A percentile compares a stretch with the other conserved stretches of the same genome.
phyloP scores from a whole-genome alignment of 2,113 vertebrate species.

The Lampris incognitus region DNA sequence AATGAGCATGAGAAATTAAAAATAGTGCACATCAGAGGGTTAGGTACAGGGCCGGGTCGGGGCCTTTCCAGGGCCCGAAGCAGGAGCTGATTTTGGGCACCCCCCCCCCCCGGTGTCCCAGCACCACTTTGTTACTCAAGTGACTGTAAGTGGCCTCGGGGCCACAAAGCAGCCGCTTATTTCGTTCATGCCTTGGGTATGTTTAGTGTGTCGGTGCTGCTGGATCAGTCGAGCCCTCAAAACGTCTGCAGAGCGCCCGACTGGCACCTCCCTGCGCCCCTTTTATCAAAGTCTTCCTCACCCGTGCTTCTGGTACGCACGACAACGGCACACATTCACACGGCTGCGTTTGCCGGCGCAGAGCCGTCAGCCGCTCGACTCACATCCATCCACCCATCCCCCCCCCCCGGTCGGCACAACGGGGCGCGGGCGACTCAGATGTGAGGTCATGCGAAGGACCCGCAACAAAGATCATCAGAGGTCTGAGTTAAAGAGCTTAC shows the following conservation, averaged over 20 bases:
- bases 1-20: constrained; percentile 40
- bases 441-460: constrained; percentile 1
- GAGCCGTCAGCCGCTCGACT: constrained; percentile 22
- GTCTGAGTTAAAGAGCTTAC: constrained; percentile 15
- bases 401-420: constrained; percentile 19
- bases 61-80: too few relatives aligned
- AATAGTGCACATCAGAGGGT: constrained; percentile 37
- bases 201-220: constrained; percentile 32
- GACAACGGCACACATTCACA: constrained; percentile 25
- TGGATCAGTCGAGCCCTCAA: constrained; percentile 39
- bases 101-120: too few relatives aligned
- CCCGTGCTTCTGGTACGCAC: not conserved
- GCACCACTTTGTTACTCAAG: too few relatives aligned
- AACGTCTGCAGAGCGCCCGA: not conserved
- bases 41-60: not conserved
- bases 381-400: constrained; percentile 9
- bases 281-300: constrained; percentile 1
- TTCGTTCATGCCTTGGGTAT: constrained; percentile 9
- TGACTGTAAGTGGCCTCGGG: too few relatives aligned
- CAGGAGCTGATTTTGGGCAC: too few relatives aligned
- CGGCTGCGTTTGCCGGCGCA: not conserved
- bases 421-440: constrained; percentile 31
- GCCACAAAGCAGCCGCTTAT: too few relatives aligned
- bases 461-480: constrained; percentile 22
- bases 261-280: too few relatives aligned